Evolutionary conservation across 2,797 vertebrate species (phyloP), one percentile per base, ranked within the genome.

Genomic region (Takifugu ocellatus): DNA sequence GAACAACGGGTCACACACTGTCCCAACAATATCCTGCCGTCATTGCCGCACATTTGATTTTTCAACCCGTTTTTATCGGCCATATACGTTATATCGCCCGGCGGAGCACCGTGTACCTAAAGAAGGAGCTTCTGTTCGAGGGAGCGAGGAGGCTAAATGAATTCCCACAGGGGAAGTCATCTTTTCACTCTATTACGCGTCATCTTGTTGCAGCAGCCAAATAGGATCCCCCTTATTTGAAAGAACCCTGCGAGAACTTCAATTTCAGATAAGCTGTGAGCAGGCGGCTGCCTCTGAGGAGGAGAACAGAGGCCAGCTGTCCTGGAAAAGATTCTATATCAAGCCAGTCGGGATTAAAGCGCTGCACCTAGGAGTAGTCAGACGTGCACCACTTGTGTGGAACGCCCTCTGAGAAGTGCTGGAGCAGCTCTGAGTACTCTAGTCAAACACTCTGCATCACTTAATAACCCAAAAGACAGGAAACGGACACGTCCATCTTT

Each of bases 181-280:
- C 65, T 60, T 57, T 57, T 31, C 52, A 51, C 49, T 56, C 56
- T 68, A 21, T 66, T 70, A 65, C 59, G 53, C 54, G 50, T 66
- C 65, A 60, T 66, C 62, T 57, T 56, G 49, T 64, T 68, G 49
- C 47, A 62, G 0, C 63, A 67, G 67, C 75, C 70, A 39, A 70
- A 71, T 27, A 54, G 62, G 57, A n/a, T 57, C 51, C 42, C 6
- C 15, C 62, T 66, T 74, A 66, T 68, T 62, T 66, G 55, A 60
- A 52, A 53, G 53, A 62, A 56, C 58, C 61, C 33, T 65, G 62
- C 62, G 47, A 68, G 62, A 75, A 72, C 56, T 73, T 75, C 58
- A 71, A 54, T 78, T 62, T 77, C 51, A 75, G 82, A 74, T 79
- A 74, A 77, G 63, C 62, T n/a, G 59, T 10, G 31, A 56, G 61